phyloP scores from a whole-genome alignment of 1,140 invertebrate genomes.

The Anoplolepis gracilipes region DNA sequence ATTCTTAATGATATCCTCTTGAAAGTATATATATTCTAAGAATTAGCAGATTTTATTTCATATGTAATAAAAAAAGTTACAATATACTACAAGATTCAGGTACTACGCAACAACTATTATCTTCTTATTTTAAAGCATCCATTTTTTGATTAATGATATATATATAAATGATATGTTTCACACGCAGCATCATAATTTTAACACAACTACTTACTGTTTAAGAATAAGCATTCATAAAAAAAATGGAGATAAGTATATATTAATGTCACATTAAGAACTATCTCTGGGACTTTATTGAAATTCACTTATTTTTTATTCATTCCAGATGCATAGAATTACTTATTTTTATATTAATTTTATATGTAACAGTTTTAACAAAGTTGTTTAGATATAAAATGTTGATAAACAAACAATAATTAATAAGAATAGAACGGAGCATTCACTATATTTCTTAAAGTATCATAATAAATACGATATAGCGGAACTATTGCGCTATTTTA shows the following conservation, averaged over 20 bases:
- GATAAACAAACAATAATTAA: background rate
- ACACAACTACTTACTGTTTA: conserved; percentile 15
- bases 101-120: conserved; percentile 50
- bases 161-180: conserved; percentile 16
- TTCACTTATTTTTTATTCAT: background rate
- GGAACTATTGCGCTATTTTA: background rate
- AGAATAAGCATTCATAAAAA: background rate
- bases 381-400: background rate
- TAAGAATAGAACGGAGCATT: background rate
- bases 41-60: conserved; percentile 41
- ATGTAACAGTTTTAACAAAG: background rate
- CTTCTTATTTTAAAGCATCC: conserved; percentile 50
- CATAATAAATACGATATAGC: background rate
- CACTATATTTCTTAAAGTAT: background rate
- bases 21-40: conserved; percentile 28
- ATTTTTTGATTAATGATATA: conserved; percentile 31
- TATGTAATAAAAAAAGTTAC: conserved; percentile 45
- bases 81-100: conserved; percentile 49
- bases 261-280: background rate
- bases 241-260: background rate
- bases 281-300: conserved; percentile 20
- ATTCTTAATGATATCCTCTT: background rate
- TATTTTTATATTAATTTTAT: background rate
- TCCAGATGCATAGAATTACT: background rate
- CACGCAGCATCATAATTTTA: conserved; percentile 9